Percentiles rank a stretch among this genome's conserved stretches.
Conservation (phyloP, 2,113 vertebrate genomes). For the Nesoenas mayeri region DNA sequence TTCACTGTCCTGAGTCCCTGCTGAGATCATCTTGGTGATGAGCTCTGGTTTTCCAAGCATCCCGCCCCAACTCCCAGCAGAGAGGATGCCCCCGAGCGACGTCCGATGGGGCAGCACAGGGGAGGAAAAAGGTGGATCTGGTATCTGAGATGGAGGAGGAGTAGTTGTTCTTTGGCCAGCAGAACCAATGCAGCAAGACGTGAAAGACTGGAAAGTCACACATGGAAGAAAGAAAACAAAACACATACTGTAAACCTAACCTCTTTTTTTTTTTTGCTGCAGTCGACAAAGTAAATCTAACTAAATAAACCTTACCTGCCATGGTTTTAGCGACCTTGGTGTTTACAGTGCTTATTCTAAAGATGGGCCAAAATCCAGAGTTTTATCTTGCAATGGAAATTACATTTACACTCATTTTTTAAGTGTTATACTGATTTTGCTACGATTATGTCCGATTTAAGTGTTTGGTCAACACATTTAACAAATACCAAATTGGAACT, state of each 20-base stretch:
- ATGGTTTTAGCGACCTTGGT: background rate
- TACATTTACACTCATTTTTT: background rate
- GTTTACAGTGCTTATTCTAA: background rate
- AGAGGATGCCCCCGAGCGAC: slow-evolving; percentile 88
- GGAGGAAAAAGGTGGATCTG: slow-evolving; percentile 90
- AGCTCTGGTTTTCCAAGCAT: slow-evolving; percentile 84
- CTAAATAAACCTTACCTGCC: background rate
- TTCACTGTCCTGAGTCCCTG: slow-evolving; percentile 96
- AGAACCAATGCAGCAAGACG: slow-evolving; percentile 95
- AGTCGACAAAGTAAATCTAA: background rate
- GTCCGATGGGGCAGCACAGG: slow-evolving; percentile 82
- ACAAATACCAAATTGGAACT: background rate
- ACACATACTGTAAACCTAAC: background rate
- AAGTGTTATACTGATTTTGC: background rate
- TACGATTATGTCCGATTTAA: background rate
- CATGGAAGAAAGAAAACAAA: slow-evolving; percentile 3
- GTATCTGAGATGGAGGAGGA: slow-evolving; percentile 95
- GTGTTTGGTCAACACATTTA: background rate
- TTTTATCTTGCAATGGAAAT: background rate
- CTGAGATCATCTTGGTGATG: slow-evolving; percentile 93
- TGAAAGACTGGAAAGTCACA: slow-evolving; percentile 82
- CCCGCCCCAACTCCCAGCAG: slow-evolving; percentile 85
- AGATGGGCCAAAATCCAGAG: background rate
- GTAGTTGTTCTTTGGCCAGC: slow-evolving; percentile 96
- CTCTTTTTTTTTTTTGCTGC: background rate